Conservation (phyloP, 2,113 vertebrate species). For the Indicator indicator region DNA sequence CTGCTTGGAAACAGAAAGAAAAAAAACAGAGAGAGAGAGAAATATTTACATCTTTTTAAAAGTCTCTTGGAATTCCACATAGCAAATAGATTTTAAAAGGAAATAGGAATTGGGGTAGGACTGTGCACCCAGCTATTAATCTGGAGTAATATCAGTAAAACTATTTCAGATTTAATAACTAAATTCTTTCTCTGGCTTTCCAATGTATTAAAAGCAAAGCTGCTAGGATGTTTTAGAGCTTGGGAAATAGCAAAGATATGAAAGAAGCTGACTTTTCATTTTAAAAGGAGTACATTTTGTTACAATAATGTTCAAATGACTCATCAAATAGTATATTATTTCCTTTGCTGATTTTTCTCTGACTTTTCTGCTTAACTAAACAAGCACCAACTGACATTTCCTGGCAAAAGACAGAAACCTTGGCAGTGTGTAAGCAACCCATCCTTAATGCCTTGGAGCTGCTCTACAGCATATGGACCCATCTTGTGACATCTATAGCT, state of each 20-base stretch:
- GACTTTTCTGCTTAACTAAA: slow-evolving; percentile 1
- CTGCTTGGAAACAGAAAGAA: not conserved
- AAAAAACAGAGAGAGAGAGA: not conserved
- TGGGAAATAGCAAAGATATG: not conserved
- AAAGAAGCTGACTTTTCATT: not conserved
- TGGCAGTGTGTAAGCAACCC: not conserved
- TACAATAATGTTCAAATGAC: not conserved
- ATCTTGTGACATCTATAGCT: not conserved
- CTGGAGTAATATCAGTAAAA: not conserved
- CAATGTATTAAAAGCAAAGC: not conserved
- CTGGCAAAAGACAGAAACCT: not conserved
- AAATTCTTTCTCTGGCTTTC: not conserved
- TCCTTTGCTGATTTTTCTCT: not conserved
- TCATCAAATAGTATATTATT: not conserved
- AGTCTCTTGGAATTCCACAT: not conserved
- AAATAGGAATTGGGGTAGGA: not conserved
- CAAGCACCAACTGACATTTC: not conserved
- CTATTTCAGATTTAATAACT: not conserved
- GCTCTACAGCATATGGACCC: not conserved
- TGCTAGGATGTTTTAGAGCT: not conserved
- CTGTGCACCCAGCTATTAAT: not conserved
- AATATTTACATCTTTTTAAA: not conserved
- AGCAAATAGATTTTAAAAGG: not conserved
- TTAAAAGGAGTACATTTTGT: not conserved
- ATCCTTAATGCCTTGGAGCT: not conserved